Conservation (phyloP, 2,888 invertebrate genomes). For the Cephus pulcher region DNA sequence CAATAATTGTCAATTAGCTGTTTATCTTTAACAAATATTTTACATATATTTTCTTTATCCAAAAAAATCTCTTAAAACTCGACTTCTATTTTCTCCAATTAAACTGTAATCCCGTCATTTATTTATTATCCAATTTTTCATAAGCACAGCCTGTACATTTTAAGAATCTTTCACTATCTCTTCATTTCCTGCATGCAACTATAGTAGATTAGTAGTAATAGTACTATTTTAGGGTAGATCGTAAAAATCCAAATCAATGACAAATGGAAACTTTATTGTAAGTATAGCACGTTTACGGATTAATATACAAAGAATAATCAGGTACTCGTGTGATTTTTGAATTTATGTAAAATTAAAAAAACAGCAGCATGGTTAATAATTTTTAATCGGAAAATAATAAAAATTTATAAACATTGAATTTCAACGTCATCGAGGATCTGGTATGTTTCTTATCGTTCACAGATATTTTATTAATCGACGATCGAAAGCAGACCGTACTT, state of each 20-base stretch:
- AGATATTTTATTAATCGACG: background rate
- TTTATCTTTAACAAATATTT: background rate
- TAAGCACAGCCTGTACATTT: background rate
- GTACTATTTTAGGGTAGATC: background rate
- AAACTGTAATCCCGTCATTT: background rate
- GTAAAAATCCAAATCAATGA: background rate
- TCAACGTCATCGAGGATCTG: background rate
- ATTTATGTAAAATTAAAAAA: background rate
- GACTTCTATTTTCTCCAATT: background rate
- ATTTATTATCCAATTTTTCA: background rate
- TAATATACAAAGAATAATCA: background rate
- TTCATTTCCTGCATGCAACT: background rate
- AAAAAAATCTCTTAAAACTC: background rate
- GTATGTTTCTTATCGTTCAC: background rate
- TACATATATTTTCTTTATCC: background rate
- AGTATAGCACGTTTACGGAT: background rate
- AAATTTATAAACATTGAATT: background rate
- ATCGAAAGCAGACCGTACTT: background rate
- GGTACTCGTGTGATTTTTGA: background rate
- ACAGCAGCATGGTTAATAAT: too few relatives aligned
- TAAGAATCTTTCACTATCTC: background rate
- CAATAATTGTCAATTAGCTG: background rate
- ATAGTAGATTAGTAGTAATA: background rate
- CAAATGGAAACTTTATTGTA: background rate
- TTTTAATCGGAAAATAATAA: too few relatives aligned